Evolutionary conservation across 2,888 invertebrate species (phyloP).

Genomic region (Halictus ligatus): DNA sequence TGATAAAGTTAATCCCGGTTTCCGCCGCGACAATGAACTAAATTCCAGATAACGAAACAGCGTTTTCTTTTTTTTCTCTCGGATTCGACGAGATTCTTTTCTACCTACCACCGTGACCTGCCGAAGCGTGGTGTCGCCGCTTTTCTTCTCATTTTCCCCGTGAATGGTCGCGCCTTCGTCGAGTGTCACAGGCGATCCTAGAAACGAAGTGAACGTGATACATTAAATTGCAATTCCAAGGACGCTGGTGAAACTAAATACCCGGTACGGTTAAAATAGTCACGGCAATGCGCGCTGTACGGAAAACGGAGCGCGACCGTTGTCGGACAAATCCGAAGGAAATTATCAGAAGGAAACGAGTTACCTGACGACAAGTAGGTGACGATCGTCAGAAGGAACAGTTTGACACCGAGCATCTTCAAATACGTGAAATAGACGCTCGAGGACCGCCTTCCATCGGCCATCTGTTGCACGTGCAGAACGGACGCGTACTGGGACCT

Average conservation of each 20-base stretch:
- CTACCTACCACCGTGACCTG: slow-evolving; percentile 74
- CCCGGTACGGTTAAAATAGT: slow-evolving; percentile 2
- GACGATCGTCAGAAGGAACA: slow-evolving; percentile 22
- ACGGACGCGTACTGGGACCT: slow-evolving; percentile 48
- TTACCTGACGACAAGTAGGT: slow-evolving; percentile 52
- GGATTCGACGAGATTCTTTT: neutral
- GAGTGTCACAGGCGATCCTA: slow-evolving; percentile 47
- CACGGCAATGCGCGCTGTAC: neutral
- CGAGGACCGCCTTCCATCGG: slow-evolving; percentile 14
- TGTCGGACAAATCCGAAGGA: too few species aligned
- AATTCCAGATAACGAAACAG: neutral
- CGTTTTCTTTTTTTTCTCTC: neutral
- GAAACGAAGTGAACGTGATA: slow-evolving; percentile 33
- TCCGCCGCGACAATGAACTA: neutral
- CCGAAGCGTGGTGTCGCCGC: slow-evolving; percentile 68
- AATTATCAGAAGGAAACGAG: neutral
- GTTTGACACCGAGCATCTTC: slow-evolving; percentile 35
- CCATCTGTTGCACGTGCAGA: slow-evolving; percentile 40
- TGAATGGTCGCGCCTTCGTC: slow-evolving; percentile 12
- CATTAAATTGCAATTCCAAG: slow-evolving; percentile 29
- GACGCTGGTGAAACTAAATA: slow-evolving; percentile 38
- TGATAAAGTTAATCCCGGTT: slow-evolving; percentile 45
- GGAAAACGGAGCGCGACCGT: neutral
- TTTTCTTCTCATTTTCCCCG: slow-evolving; percentile 27
- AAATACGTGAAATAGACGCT: slow-evolving; percentile 14